Conservation (phyloP, 1,140 invertebrate genomes). For the Nebria ingens region DNA sequence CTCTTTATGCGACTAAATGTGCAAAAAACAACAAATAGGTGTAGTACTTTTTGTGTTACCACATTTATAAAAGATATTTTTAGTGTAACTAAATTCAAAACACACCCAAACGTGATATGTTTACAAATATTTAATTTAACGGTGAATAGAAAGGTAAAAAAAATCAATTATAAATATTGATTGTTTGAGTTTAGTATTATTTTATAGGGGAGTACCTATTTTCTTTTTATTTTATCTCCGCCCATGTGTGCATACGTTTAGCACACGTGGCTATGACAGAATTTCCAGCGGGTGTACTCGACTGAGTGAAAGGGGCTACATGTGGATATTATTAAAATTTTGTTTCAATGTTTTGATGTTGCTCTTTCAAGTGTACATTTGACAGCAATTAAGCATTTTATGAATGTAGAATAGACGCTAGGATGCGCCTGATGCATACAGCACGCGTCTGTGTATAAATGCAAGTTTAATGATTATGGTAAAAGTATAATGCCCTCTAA, state of each 20-base stretch:
- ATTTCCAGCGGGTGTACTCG: neutral
- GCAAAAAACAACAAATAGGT: neutral
- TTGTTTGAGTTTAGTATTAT: too few relatives aligned
- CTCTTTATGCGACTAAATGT: neutral
- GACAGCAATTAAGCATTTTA: neutral
- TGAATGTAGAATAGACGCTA: neutral
- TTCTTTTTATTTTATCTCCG: neutral
- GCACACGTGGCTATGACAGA: neutral
- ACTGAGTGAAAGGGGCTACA: neutral
- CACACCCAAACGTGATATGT: neutral
- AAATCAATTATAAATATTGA: too few relatives aligned
- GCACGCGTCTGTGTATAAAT: too few relatives aligned
- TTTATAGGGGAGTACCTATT: neutral
- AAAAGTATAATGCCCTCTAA: too few relatives aligned
- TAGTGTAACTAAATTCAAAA: neutral
- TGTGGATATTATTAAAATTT: neutral
- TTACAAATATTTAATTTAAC: constrained; percentile 1
- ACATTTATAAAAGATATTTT: neutral
- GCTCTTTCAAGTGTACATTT: neutral
- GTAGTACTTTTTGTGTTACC: neutral
- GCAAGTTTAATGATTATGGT: too few relatives aligned
- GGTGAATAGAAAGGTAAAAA: neutral
- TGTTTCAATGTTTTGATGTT: neutral
- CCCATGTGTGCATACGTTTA: neutral
- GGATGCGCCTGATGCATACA: neutral